These are phyloP conservation scores for Pangasius sanitwongsei DNA, from an alignment of 2,797 vertebrate genomes.

Conservation along the genomic window DNA sequence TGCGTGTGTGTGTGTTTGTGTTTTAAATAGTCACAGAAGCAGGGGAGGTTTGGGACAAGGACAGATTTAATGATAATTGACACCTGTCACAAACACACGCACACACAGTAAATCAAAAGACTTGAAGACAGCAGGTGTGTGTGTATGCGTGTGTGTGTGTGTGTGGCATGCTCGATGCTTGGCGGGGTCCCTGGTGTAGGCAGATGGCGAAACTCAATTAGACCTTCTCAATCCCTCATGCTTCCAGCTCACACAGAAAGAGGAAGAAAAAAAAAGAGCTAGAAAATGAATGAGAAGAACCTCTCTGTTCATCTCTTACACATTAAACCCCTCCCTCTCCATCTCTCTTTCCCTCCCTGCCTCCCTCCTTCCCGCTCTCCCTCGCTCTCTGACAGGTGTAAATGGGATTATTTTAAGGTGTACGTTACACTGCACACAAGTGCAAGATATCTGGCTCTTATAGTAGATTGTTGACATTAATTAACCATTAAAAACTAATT, in stretches of 20 bases:
- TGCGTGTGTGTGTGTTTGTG: not conserved
- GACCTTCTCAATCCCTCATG: constrained; percentile 70
- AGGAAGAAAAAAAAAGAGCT: not conserved
- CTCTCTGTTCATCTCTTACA: constrained; percentile 10
- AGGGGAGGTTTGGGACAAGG: constrained; percentile 14
- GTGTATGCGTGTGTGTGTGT: constrained; percentile 27
- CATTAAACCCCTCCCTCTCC: constrained; percentile 26
- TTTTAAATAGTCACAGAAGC: not conserved
- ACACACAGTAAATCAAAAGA: constrained; percentile 29
- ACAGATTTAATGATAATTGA: constrained; percentile 37
- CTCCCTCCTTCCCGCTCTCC: constrained; percentile 15
- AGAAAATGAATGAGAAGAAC: constrained; percentile 29
- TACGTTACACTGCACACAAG: constrained; percentile 27
- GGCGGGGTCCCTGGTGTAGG: constrained; percentile 73
- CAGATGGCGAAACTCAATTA: constrained; percentile 85
- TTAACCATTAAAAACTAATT: constrained; percentile 57
- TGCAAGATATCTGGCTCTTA: constrained; percentile 49
- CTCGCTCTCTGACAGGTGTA: constrained; percentile 51
- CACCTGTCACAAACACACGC: constrained; percentile 29
- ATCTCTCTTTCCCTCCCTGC: not conserved
- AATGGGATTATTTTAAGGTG: constrained; percentile 40
- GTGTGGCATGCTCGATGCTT: constrained; percentile 66
- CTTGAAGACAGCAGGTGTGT: constrained; percentile 35
- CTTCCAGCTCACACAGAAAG: constrained; percentile 38
- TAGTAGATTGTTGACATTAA: constrained; percentile 55